A percentile compares a stretch with the other conserved stretches of the same genome.
Evolutionary conservation across 2,888 invertebrate genomes (phyloP).

Genomic region (Caradrina kadenii): DNA sequence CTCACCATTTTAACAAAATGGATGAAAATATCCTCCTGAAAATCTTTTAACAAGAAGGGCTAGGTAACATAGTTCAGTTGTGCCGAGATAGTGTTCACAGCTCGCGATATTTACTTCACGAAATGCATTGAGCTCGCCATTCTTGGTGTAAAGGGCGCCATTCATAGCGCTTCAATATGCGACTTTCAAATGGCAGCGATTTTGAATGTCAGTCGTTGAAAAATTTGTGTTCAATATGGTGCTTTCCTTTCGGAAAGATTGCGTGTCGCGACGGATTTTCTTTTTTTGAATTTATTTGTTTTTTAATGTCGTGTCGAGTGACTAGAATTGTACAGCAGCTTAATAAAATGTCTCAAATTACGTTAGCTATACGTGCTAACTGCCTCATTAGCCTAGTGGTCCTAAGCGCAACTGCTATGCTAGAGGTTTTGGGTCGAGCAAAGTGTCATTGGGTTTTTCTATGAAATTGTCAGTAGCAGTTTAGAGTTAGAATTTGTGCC

Average conservation of each 20-base stretch:
- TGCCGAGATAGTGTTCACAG: slow-evolving; percentile 56
- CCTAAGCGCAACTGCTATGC: too few relatives aligned
- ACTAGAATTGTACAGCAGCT: neutral
- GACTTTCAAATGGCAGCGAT: slow-evolving; percentile 48
- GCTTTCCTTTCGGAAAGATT: slow-evolving; percentile 8
- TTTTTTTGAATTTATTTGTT: neutral
- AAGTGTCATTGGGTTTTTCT: too few relatives aligned
- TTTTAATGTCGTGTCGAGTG: neutral
- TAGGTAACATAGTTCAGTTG: slow-evolving; percentile 19
- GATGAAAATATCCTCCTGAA: slow-evolving; percentile 7
- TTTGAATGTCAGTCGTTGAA: slow-evolving; percentile 40
- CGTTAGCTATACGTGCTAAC: too few relatives aligned
- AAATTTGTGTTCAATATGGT: slow-evolving; percentile 13
- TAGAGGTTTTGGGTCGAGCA: too few relatives aligned
- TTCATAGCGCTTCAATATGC: slow-evolving; percentile 36
- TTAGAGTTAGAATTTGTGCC: too few relatives aligned
- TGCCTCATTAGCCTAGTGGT: too few relatives aligned
- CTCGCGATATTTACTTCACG: slow-evolving; percentile 58
- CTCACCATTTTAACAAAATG: neutral
- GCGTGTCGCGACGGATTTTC: slow-evolving; percentile 6
- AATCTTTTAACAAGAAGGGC: slow-evolving; percentile 28
- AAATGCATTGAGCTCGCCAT: slow-evolving; percentile 58
- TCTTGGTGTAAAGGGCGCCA: slow-evolving; percentile 47
- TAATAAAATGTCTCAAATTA: too few relatives aligned
- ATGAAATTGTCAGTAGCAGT: too few relatives aligned